A percentile compares a stretch with the other conserved stretches of the same genome.
phyloP scores from a whole-genome alignment of 2,888 invertebrate genomes.

The Choreutis nemorana region DNA sequence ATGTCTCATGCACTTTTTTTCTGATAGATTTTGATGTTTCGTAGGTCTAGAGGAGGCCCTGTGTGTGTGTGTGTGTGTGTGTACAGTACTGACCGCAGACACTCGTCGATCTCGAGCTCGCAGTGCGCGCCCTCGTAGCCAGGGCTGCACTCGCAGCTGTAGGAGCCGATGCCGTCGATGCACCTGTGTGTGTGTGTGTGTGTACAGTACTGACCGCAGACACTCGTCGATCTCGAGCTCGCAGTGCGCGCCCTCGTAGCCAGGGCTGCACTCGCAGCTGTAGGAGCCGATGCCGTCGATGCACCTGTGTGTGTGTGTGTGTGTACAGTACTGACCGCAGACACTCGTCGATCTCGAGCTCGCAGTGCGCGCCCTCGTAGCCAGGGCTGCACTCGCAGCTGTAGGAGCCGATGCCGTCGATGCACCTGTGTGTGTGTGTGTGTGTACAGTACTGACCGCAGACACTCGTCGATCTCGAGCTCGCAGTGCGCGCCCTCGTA shows the following conservation, averaged over 20 bases:
- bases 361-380: constrained; percentile 86
- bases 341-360: constrained; percentile 88
- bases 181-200: too few relatives aligned
- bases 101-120: constrained; percentile 79
- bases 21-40: too few relatives aligned
- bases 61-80: too few relatives aligned
- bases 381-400: constrained; percentile 79
- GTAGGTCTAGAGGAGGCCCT: too few relatives aligned
- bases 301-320: constrained; percentile 77
- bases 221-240: constrained; percentile 87
- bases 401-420: too few relatives aligned
- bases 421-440: too few relatives aligned
- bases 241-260: constrained; percentile 84
- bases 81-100: too few relatives aligned
- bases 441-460: too few relatives aligned
- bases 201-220: constrained; percentile 45
- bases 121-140: constrained; percentile 75
- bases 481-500: constrained; percentile 74
- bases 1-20: too few relatives aligned
- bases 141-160: constrained; percentile 74
- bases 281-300: constrained; percentile 80
- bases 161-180: constrained; percentile 29
- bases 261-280: constrained; percentile 80
- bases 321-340: constrained; percentile 84
- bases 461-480: constrained; percentile 78